phyloP scores from a whole-genome alignment of 2,113 vertebrate species.

The Oreochromis tanganicae region DNA sequence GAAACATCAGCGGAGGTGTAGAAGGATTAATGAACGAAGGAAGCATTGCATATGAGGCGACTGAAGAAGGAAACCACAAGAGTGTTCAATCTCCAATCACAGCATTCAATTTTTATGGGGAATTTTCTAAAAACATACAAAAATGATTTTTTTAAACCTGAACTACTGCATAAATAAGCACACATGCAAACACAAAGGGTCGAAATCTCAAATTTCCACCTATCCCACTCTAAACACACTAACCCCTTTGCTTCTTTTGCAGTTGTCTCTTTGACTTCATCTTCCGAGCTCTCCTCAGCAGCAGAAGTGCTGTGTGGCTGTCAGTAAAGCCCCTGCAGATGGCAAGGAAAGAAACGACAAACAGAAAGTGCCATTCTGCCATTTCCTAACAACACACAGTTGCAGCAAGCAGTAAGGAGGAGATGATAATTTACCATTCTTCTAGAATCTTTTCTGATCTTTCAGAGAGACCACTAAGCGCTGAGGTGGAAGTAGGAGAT shows the following conservation, averaged over 20 bases:
- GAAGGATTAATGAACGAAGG: background rate
- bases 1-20: background rate
- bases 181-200: background rate
- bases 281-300: conserved; percentile 88
- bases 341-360: background rate
- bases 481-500: conserved; percentile 46
- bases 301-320: conserved; percentile 81
- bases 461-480: conserved; percentile 55
- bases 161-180: background rate
- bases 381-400: background rate
- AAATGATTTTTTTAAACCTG: background rate
- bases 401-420: background rate
- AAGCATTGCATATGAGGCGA: background rate
- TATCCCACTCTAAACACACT: conserved; percentile 26
- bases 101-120: background rate
- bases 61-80: background rate
- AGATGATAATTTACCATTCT: conserved; percentile 82
- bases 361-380: background rate
- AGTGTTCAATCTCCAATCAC: background rate
- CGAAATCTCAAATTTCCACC: background rate
- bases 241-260: conserved; percentile 72
- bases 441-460: conserved; percentile 85
- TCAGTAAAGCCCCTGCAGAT: conserved; percentile 85
- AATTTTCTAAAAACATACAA: background rate
- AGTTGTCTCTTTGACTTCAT: conserved; percentile 81